These are phyloP conservation scores for Mactromeris polynyma DNA, from an alignment of 2,888 invertebrate genomes.

Conservation along the genomic window DNA sequence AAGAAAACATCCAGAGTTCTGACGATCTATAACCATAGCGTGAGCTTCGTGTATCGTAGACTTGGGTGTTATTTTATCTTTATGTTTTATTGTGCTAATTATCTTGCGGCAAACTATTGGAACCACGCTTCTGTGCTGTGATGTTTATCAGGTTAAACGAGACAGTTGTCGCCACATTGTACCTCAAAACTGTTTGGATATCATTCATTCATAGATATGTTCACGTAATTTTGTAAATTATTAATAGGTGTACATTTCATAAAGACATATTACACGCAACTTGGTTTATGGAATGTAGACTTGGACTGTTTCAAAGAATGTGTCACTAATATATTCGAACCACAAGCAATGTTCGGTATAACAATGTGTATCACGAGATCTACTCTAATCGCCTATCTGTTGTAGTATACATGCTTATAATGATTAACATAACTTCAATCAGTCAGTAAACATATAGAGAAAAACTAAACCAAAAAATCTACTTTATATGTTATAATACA, in stretches of 20 bases:
- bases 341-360: neutral
- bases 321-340: neutral
- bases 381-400: too few species aligned
- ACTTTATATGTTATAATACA: too few species aligned
- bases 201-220: neutral
- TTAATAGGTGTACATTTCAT: neutral
- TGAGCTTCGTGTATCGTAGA: neutral
- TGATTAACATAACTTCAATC: too few species aligned
- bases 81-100: slow-evolving; percentile 2
- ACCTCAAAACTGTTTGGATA: neutral
- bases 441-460: too few species aligned
- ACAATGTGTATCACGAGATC: neutral
- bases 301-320: neutral
- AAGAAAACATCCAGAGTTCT: neutral
- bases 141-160: neutral
- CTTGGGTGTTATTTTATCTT: neutral
- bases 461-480: too few species aligned
- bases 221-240: neutral
- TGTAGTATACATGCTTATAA: too few species aligned
- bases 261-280: neutral
- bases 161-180: neutral
- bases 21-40: neutral
- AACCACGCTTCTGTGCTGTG: neutral
- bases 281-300: neutral
- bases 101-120: neutral